Conservation (phyloP, 2,888 invertebrate species). For the Lochmaea capreae region DNA sequence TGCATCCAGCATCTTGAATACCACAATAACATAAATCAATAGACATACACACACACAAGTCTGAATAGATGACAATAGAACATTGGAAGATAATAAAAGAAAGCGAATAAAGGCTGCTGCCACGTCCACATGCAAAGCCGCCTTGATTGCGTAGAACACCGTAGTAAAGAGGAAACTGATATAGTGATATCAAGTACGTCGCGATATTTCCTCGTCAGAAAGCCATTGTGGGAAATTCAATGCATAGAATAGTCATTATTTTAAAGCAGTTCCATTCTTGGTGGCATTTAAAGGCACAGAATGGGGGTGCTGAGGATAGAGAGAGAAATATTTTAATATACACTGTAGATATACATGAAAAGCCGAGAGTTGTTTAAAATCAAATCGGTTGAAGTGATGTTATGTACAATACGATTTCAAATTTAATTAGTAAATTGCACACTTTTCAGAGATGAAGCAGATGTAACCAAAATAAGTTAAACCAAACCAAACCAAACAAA, state of each 20-base stretch:
- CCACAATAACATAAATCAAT: conserved; percentile 33
- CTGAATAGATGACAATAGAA: conserved; percentile 15
- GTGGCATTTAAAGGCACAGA: conserved; percentile 15
- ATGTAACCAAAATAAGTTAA: too few relatives aligned
- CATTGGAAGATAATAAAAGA: conserved; percentile 27
- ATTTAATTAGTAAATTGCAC: background rate
- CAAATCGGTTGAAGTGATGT: background rate
- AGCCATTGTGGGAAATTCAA: conserved; percentile 57
- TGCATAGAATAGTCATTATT: conserved; percentile 61
- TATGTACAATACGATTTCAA: background rate
- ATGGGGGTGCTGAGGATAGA: conserved; percentile 3
- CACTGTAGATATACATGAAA: background rate
- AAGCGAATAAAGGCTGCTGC: conserved; percentile 46
- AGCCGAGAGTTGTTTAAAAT: background rate
- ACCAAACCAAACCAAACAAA: too few relatives aligned
- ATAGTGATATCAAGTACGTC: conserved; percentile 50
- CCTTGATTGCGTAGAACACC: conserved; percentile 48
- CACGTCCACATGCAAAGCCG: conserved; percentile 47
- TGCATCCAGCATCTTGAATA: conserved; percentile 9
- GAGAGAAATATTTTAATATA: conserved; percentile 1
- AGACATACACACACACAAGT: conserved; percentile 17
- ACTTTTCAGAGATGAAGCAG: background rate
- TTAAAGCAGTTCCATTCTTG: conserved; percentile 51
- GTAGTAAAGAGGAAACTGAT: conserved; percentile 54
- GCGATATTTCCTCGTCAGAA: conserved; percentile 57